Percentiles rank a stretch among this genome's conserved stretches.
phyloP scores from a whole-genome alignment of 2,888 invertebrate genomes.

The Drosophila atripex region DNA sequence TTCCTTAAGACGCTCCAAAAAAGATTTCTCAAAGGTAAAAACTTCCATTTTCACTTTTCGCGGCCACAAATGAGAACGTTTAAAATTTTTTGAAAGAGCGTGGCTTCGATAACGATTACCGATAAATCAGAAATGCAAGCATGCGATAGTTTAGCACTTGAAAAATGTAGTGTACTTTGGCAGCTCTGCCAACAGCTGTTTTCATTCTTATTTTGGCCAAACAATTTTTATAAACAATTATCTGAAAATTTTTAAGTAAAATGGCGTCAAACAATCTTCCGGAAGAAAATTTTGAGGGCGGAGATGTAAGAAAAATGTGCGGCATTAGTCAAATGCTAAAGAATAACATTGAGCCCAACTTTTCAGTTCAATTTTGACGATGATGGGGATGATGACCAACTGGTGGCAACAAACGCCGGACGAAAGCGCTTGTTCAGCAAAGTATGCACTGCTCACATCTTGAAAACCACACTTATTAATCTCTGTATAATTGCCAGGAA shows the following conservation, averaged over 20 bases:
- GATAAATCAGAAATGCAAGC: not conserved
- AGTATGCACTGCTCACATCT: not conserved
- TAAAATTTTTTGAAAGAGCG: slow-evolving; percentile 55
- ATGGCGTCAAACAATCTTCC: slow-evolving; percentile 68
- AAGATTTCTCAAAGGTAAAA: slow-evolving; percentile 86
- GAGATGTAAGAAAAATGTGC: slow-evolving; percentile 65
- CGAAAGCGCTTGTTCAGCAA: slow-evolving; percentile 95
- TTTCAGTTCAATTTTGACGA: slow-evolving; percentile 77
- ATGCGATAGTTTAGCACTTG: not conserved
- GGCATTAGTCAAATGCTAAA: too few species aligned
- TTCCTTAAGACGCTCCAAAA: slow-evolving; percentile 85
- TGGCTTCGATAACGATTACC: not conserved
- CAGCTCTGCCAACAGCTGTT: slow-evolving; percentile 15
- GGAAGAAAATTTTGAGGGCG: slow-evolving; percentile 79
- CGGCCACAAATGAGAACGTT: slow-evolving; percentile 25
- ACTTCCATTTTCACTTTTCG: slow-evolving; percentile 84
- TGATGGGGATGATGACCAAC: slow-evolving; percentile 88
- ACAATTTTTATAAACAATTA: slow-evolving; percentile 8
- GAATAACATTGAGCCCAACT: not conserved
- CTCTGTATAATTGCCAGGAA: slow-evolving; percentile 84
- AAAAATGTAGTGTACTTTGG: not conserved
- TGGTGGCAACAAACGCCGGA: slow-evolving; percentile 88
- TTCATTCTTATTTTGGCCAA: not conserved
- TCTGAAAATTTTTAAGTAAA: slow-evolving; percentile 1
- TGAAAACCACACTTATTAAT: not conserved